These are phyloP conservation scores for Harpalus rufipes DNA, from an alignment of 2,888 invertebrate species.

Conservation along the genomic window DNA sequence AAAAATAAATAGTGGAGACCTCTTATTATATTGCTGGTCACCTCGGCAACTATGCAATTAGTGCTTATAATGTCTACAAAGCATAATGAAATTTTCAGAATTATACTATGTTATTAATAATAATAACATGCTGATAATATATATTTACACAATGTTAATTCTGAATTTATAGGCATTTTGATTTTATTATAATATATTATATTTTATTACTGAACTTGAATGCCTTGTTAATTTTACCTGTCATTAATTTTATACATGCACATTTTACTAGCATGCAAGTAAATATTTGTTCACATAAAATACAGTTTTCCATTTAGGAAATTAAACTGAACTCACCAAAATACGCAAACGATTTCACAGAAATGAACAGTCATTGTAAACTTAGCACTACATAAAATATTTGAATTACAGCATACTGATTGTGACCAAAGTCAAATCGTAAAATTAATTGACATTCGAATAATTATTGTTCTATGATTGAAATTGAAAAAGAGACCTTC, in stretches of 20 bases:
- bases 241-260: background rate
- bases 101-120: no score
- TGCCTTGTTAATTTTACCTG: background rate
- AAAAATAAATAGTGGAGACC: no score
- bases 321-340: slow-evolving; percentile 11
- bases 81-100: no score
- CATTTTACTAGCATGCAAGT: background rate
- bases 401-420: background rate
- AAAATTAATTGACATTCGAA: background rate
- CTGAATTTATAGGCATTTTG: no score
- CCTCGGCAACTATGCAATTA: no score
- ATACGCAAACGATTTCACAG: slow-evolving; percentile 18
- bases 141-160: no score
- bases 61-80: no score
- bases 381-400: background rate
- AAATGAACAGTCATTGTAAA: background rate
- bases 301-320: background rate
- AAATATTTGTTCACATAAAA: background rate
- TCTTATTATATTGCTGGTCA: no score
- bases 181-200: no score
- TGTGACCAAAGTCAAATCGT: background rate
- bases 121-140: no score
- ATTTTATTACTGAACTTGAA: no score
- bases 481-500: slow-evolving; percentile 6
- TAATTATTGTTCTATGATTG: background rate